Evolutionary conservation across 2,113 vertebrate species (phyloP).

Genomic region (Aphyosemion australe): DNA sequence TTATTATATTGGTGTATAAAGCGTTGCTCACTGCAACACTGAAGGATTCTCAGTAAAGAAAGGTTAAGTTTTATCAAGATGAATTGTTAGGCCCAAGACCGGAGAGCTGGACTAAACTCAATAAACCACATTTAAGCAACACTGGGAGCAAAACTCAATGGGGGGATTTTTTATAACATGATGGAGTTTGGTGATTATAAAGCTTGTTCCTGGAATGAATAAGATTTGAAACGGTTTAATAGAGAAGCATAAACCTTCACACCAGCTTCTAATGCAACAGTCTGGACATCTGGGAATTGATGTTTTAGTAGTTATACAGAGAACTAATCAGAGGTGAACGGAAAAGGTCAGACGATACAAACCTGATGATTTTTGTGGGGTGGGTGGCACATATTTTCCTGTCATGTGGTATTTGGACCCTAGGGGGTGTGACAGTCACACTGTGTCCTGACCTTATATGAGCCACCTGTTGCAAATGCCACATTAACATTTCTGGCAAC

Average conservation of each 20-base stretch:
- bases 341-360: slow-evolving; percentile 43
- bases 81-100: not conserved
- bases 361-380: slow-evolving; percentile 24
- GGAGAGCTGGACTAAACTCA: not conserved
- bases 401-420: slow-evolving; percentile 56
- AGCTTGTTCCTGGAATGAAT: no score
- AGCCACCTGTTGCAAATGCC: slow-evolving; percentile 72
- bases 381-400: slow-evolving; percentile 18
- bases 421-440: slow-evolving; percentile 59
- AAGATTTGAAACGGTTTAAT: not conserved
- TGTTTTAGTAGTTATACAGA: slow-evolving; percentile 5
- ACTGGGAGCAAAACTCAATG: not conserved
- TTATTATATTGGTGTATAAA: no score
- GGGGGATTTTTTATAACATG: not conserved
- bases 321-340: slow-evolving; percentile 27
- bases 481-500: slow-evolving; percentile 71
- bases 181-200: not conserved
- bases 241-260: not conserved
- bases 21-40: not conserved
- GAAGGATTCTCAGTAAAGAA: not conserved
- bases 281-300: not conserved
- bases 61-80: no score
- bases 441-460: slow-evolving; percentile 70
- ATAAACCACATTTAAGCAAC: not conserved
- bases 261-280: not conserved